phyloP scores from a whole-genome alignment of 2,113 vertebrate species.

The Phylloscopus trochilus region DNA sequence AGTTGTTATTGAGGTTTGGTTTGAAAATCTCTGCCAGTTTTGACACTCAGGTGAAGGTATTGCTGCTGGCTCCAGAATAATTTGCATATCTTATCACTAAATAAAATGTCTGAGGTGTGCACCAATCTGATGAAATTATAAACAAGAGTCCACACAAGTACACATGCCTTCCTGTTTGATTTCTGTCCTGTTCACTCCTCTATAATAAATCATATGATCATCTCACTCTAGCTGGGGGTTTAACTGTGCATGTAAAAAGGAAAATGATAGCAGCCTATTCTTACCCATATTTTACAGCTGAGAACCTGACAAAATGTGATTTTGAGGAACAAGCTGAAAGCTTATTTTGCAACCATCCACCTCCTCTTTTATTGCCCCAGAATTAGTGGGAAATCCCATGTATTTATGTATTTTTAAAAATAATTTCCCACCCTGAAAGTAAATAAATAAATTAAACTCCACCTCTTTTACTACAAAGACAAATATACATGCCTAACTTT shows the following conservation, averaged over 20 bases:
- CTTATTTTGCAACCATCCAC: background rate
- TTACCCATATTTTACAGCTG: conserved; percentile 9
- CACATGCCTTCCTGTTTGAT: background rate
- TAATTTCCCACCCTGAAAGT: background rate
- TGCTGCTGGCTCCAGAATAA: conserved; percentile 67
- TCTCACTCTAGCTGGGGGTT: conserved; percentile 53
- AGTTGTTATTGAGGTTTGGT: conserved; percentile 55
- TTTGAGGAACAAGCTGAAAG: background rate
- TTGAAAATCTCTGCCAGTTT: conserved; percentile 70
- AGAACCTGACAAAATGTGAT: conserved; percentile 10
- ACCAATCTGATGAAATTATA: conserved; percentile 72
- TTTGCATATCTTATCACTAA: conserved; percentile 71
- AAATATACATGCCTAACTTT: conserved; percentile 18
- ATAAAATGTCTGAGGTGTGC: conserved; percentile 65
- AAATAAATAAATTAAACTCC: conserved; percentile 1
- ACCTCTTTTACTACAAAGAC: background rate
- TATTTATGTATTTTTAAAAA: background rate
- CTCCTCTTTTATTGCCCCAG: background rate
- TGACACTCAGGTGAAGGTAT: conserved; percentile 70
- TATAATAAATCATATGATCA: conserved; percentile 66
- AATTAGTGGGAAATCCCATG: background rate
- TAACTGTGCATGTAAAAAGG: conserved; percentile 59
- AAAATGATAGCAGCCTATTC: conserved; percentile 62
- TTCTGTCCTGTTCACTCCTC: conserved; percentile 50
- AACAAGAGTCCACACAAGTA: conserved; percentile 61